Conservation (phyloP, 2,888 invertebrate genomes). For the Tigriopus californicus region DNA sequence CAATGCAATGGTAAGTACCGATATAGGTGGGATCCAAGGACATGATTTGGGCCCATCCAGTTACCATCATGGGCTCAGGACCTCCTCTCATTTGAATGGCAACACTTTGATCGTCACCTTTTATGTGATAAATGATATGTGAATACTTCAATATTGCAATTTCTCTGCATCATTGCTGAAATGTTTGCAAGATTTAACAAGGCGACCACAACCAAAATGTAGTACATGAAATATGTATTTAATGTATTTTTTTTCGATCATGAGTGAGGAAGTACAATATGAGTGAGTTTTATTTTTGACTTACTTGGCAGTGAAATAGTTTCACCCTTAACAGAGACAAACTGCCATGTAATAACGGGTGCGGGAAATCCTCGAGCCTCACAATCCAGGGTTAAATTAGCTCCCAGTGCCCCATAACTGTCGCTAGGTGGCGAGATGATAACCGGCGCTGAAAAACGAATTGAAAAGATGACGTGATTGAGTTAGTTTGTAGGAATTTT, state of each 20-base stretch:
- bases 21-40: constrained; percentile 14
- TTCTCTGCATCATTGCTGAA: not conserved
- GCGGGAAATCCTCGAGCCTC: constrained; percentile 13
- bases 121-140: not conserved
- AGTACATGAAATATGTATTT: no score
- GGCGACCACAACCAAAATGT: not conserved
- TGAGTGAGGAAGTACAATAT: no score
- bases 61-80: constrained; percentile 14
- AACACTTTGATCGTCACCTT: constrained; percentile 11
- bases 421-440: constrained; percentile 1
- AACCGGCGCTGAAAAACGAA: not conserved
- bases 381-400: constrained; percentile 13
- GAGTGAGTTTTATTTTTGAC: no score
- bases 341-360: constrained; percentile 12
- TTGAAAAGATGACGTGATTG: no score
- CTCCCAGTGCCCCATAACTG: constrained; percentile 3
- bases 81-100: constrained; percentile 16
- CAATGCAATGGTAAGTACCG: constrained; percentile 14
- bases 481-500: no score
- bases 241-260: no score
- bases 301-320: constrained; percentile 14
- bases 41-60: constrained; percentile 12
- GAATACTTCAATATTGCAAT: not conserved
- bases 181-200: no score
- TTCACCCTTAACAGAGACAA: not conserved